A percentile compares a stretch with the other conserved stretches of the same genome.
Evolutionary conservation across 2,888 invertebrate species (phyloP).

Genomic region (Acanthopleura granulata): DNA sequence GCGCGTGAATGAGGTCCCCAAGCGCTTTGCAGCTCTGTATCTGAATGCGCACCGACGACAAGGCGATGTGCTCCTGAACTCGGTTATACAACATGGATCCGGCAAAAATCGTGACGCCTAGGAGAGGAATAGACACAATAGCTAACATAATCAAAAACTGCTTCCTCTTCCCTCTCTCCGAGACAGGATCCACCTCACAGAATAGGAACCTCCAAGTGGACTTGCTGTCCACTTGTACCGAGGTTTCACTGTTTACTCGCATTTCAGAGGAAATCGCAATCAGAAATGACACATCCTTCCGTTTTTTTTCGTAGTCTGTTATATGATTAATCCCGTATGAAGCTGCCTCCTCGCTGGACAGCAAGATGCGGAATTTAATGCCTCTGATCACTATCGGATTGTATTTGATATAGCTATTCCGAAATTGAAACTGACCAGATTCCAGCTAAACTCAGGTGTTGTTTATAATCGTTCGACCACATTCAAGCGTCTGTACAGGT

Average conservation of each 20-base stretch:
- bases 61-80: not conserved
- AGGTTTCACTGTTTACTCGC: not conserved
- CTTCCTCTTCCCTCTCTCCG: slow-evolving; percentile 22
- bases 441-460: too few species aligned
- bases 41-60: slow-evolving; percentile 11
- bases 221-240: not conserved
- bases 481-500: too few species aligned
- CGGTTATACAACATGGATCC: not conserved
- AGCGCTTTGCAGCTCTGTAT: slow-evolving; percentile 21
- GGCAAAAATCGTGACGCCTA: slow-evolving; percentile 24
- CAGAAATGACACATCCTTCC: too few species aligned
- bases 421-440: too few species aligned
- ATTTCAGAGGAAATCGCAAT: not conserved
- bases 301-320: too few species aligned
- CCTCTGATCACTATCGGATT: too few species aligned
- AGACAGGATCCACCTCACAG: slow-evolving; percentile 28
- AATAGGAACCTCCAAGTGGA: not conserved
- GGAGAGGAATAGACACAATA: slow-evolving; percentile 25
- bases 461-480: too few species aligned
- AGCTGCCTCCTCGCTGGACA: too few species aligned
- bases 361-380: too few species aligned
- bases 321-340: too few species aligned
- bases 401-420: too few species aligned
- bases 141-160: slow-evolving; percentile 21
- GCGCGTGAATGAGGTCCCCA: slow-evolving; percentile 25